Evolutionary conservation across 64 coral and sea anemone genomes (phyloP).

Genomic region (Dendrophyllia cribrosa): DNA sequence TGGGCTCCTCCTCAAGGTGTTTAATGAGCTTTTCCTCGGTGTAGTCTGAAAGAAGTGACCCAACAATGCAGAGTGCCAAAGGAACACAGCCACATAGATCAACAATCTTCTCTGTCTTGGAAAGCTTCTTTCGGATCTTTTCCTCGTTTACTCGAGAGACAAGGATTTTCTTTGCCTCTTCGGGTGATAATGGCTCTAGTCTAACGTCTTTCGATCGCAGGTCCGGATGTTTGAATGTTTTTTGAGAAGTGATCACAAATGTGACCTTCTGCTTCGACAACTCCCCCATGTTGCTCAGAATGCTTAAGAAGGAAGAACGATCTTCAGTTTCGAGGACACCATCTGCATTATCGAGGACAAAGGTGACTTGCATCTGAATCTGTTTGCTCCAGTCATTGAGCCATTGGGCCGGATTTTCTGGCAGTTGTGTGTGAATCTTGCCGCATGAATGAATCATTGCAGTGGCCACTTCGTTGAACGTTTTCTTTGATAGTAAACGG

Average conservation of each 20-base stretch:
- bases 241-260: conserved; percentile 50
- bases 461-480: conserved; percentile 19
- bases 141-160: background rate
- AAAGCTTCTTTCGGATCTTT: background rate
- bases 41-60: conserved; percentile 25
- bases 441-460: conserved; percentile 28
- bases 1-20: background rate
- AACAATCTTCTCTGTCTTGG: conserved; percentile 3
- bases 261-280: conserved; percentile 24
- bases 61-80: conserved; percentile 33
- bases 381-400: conserved; percentile 46
- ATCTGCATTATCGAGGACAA: conserved; percentile 45
- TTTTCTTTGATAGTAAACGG: background rate
- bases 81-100: conserved; percentile 20
- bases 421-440: conserved; percentile 10
- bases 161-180: background rate
- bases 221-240: background rate
- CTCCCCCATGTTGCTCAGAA: conserved; percentile 40
- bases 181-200: background rate
- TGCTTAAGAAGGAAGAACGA: conserved; percentile 4
- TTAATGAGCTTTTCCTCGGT: background rate
- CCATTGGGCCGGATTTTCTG: background rate
- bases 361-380: background rate
- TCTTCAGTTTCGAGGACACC: conserved; percentile 26
- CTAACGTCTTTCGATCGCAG: background rate